Conservation (phyloP, 1,140 invertebrate genomes). For the Eriosoma lanigerum region DNA sequence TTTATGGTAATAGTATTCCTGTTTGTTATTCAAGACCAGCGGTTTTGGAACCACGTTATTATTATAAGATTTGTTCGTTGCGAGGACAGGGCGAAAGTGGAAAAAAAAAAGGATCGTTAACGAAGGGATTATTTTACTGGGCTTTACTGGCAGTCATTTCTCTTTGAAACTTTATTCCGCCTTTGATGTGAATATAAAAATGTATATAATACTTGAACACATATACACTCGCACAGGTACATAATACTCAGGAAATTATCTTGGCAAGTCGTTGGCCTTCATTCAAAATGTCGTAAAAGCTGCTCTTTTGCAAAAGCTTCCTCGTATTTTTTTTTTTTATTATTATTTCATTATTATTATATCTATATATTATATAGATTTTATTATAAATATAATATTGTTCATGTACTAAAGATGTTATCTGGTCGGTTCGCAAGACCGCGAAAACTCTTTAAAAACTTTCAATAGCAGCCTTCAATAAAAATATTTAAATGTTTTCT, state of each 20-base stretch:
- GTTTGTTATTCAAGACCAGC: conserved; percentile 51
- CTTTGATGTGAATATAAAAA: conserved; percentile 52
- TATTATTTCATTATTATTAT: conserved; percentile 21
- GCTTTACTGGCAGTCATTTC: conserved; percentile 39
- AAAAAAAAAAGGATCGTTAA: conserved; percentile 48
- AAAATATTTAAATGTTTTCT: conserved; percentile 29
- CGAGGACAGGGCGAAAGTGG: neutral
- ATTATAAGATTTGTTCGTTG: conserved; percentile 48
- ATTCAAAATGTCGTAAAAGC: conserved; percentile 47
- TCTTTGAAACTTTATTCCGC: conserved; percentile 50
- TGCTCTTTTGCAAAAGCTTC: conserved; percentile 39
- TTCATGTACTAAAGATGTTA: conserved; percentile 13
- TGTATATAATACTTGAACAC: conserved; percentile 27
- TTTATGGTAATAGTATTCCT: conserved; percentile 50
- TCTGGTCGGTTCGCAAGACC: conserved; percentile 14
- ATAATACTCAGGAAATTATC: conserved; percentile 41
- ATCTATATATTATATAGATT: neutral
- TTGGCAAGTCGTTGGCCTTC: conserved; percentile 23
- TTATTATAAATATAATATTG: neutral
- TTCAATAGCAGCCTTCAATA: conserved; percentile 8
- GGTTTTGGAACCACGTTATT: conserved; percentile 49
- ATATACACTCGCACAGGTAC: conserved; percentile 5
- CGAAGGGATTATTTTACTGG: conserved; percentile 51
- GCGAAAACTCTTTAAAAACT: conserved; percentile 32
- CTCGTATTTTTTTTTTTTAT: conserved; percentile 2